These are phyloP conservation scores for Haliclona indistincta DNA, from an alignment of 37 sponge, comb jelly and placozoan species.

Conservation along the genomic window DNA sequence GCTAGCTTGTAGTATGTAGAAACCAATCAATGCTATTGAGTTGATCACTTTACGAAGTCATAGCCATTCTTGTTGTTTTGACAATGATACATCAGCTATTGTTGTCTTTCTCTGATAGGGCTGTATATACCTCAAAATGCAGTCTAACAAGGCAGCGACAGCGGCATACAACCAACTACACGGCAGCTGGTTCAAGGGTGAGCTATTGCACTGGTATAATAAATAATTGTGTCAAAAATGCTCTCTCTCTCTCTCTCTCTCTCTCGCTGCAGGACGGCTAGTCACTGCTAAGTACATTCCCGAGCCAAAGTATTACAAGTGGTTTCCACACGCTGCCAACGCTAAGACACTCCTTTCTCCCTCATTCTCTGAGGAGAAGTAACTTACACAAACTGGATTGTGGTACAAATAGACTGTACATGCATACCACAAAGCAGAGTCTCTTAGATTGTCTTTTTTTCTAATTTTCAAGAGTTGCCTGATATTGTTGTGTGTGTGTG, in stretches of 20 bases:
- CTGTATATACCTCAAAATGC: slow-evolving; percentile 87
- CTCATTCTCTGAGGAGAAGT: neutral
- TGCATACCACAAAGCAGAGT: no score
- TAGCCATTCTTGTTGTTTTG: no score
- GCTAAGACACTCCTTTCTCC: slow-evolving; percentile 18
- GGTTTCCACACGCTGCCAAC: slow-evolving; percentile 51
- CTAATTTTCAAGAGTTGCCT: neutral
- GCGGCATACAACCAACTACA: slow-evolving; percentile 71
- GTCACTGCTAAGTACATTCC: slow-evolving; percentile 75
- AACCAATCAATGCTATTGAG: neutral
- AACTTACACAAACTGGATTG: no score
- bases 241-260: neutral
- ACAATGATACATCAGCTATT: no score
- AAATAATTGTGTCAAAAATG: neutral
- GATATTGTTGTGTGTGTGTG: neutral
- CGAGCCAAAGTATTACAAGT: slow-evolving; percentile 51
- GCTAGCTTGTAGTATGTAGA: no score
- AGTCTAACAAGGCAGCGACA: slow-evolving; percentile 50
- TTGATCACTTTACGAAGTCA: neutral
- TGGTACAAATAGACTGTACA: no score
- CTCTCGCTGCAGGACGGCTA: slow-evolving; percentile 49
- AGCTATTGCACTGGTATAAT: neutral
- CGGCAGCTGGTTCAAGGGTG: slow-evolving; percentile 81
- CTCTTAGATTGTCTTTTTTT: neutral
- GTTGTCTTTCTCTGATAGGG: slow-evolving; percentile 55